Percentiles rank a stretch among this genome's conserved stretches.
phyloP scores from a whole-genome alignment of 2,888 invertebrate genomes.

The Cephus pulcher region DNA sequence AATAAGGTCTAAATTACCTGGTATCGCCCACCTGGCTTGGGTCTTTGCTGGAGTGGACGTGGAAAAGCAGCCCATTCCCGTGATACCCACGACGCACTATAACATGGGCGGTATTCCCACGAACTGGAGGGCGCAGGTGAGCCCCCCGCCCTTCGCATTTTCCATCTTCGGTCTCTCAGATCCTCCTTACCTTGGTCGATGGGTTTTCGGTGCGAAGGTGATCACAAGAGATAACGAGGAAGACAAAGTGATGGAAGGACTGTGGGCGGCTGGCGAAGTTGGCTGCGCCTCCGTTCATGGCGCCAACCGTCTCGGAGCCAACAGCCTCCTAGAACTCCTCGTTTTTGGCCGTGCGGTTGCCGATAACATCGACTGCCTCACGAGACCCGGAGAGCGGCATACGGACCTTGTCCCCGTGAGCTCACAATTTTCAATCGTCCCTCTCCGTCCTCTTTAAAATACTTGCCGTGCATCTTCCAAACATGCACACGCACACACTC shows the following conservation, averaged over 20 bases:
- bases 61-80: constrained; percentile 96
- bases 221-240: constrained; percentile 70
- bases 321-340: constrained; percentile 97
- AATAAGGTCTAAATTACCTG: constrained; percentile 83
- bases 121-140: constrained; percentile 89
- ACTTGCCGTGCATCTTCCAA: constrained; percentile 1
- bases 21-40: constrained; percentile 98
- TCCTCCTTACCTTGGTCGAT: too few relatives aligned
- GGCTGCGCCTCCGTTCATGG: constrained; percentile 98
- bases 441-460: constrained; percentile 8
- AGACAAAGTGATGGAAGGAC: constrained; percentile 83
- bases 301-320: constrained; percentile 97
- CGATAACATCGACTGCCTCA: constrained; percentile 83
- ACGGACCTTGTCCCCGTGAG: constrained; percentile 77
- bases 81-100: constrained; percentile 98
- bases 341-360: constrained; percentile 98
- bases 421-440: constrained; percentile 21
- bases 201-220: constrained; percentile 65
- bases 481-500: too few relatives aligned
- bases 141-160: background rate
- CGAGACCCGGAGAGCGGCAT: constrained; percentile 86
- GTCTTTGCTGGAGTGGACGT: constrained; percentile 99
- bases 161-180: too few relatives aligned
- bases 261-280: constrained; percentile 95
- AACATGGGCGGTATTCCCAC: constrained; percentile 99